Conservation (phyloP, 1,140 invertebrate genomes). For the Drosophila chauvacae region DNA sequence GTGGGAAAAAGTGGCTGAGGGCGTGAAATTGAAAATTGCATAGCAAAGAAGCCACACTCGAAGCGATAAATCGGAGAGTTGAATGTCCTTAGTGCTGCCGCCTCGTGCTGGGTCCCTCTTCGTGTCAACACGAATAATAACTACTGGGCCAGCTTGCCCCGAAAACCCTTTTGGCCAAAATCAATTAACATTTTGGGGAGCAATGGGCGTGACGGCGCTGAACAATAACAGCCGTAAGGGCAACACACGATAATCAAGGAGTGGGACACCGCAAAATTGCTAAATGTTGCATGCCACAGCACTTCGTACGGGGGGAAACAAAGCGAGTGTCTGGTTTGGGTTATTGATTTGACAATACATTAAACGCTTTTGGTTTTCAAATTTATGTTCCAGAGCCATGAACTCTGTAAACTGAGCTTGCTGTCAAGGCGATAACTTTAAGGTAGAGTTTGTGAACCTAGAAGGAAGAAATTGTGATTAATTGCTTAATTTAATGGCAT, state of each 20-base stretch:
- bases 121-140: constrained; percentile 34
- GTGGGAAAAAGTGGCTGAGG: constrained; percentile 5
- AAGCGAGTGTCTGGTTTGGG: constrained; percentile 16
- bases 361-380: constrained; percentile 16
- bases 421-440: constrained; percentile 1
- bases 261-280: constrained; percentile 51
- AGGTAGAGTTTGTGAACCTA: background rate
- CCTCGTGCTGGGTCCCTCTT: constrained; percentile 13
- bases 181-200: constrained; percentile 66
- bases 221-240: constrained; percentile 47
- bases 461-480: background rate
- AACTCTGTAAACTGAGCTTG: constrained; percentile 5
- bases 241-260: constrained; percentile 29
- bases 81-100: constrained; percentile 51
- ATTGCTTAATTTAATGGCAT: background rate
- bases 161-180: constrained; percentile 39
- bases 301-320: constrained; percentile 16
- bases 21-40: constrained; percentile 48
- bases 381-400: constrained; percentile 15
- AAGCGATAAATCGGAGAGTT: constrained; percentile 45
- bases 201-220: constrained; percentile 40
- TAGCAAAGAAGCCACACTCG: constrained; percentile 1
- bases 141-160: constrained; percentile 1
- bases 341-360: constrained; percentile 59
- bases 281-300: constrained; percentile 56